Evolutionary conservation across 2,113 vertebrate species (phyloP).

Genomic region (Haemorhous mexicanus): DNA sequence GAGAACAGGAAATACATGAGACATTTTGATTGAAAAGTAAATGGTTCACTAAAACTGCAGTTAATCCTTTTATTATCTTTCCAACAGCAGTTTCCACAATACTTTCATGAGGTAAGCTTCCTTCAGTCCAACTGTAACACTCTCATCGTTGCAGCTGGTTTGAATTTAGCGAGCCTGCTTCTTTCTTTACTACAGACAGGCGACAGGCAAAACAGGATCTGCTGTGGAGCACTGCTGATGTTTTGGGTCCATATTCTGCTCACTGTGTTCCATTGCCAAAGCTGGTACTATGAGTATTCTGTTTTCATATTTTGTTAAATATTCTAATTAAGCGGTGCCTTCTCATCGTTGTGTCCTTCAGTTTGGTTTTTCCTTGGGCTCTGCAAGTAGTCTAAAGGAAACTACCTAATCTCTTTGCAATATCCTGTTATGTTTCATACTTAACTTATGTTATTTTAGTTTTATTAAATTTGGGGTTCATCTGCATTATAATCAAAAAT

Average conservation of each 20-base stretch:
- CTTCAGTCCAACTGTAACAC: constrained; percentile 83
- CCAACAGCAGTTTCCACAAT: constrained; percentile 88
- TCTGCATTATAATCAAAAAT: constrained; percentile 93
- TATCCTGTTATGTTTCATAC: constrained; percentile 98
- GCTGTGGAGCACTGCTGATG: constrained; percentile 16
- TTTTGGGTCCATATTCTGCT: neutral
- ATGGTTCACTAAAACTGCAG: constrained; percentile 84
- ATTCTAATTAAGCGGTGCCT: constrained; percentile 48
- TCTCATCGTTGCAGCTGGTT: constrained; percentile 79
- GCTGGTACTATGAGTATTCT: neutral
- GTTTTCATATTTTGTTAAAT: constrained; percentile 32
- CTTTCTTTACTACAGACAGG: constrained; percentile 41
- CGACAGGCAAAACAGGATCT: constrained; percentile 35
- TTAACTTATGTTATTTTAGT: constrained; percentile 92
- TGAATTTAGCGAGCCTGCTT: constrained; percentile 74
- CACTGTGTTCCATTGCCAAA: constrained; percentile 28
- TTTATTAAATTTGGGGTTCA: constrained; percentile 89
- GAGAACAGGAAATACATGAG: constrained; percentile 92
- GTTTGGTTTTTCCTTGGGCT: constrained; percentile 61
- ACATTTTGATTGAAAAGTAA: constrained; percentile 92
- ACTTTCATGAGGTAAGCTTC: constrained; percentile 81
- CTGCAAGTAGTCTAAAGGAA: constrained; percentile 83
- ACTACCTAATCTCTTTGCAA: constrained; percentile 94
- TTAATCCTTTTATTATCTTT: constrained; percentile 95
- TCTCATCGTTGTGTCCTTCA: constrained; percentile 20